Evolutionary conservation across 2,113 vertebrate species (phyloP).

Genomic region (Etheostoma spectabile): DNA sequence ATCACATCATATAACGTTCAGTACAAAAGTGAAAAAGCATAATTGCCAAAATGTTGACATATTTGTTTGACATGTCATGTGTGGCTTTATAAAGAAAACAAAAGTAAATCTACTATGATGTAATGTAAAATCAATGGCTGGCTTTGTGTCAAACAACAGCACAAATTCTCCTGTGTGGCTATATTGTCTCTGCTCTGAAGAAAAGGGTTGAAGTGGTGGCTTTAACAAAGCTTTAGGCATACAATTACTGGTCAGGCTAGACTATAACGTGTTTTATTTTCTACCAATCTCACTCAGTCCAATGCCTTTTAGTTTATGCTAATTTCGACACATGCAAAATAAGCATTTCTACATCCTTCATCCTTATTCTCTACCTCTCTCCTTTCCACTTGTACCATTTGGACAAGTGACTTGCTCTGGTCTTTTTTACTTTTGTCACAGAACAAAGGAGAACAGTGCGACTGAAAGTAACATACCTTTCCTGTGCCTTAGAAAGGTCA

Average conservation of each 20-base stretch:
- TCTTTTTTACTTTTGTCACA: background rate
- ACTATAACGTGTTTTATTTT: background rate
- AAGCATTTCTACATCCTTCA: background rate
- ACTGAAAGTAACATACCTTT: constrained; percentile 9
- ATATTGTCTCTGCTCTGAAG: background rate
- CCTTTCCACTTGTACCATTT: background rate
- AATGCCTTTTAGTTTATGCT: background rate
- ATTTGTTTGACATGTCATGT: background rate
- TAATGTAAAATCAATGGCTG: background rate
- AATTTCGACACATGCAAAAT: background rate
- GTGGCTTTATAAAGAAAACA: background rate
- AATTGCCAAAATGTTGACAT: background rate
- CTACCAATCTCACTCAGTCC: background rate
- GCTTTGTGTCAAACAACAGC: background rate
- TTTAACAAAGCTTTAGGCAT: background rate
- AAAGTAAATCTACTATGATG: background rate
- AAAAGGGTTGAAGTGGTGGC: background rate
- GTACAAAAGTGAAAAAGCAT: background rate
- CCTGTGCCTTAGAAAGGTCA: constrained; percentile 24
- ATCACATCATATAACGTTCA: background rate
- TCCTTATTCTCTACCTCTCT: background rate
- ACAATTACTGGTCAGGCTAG: background rate
- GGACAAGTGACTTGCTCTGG: background rate
- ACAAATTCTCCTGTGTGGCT: background rate
- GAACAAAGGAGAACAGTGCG: constrained; percentile 6